phyloP scores from a whole-genome alignment of 2,113 vertebrate genomes.

The Ophthalmotilapia sp. region DNA sequence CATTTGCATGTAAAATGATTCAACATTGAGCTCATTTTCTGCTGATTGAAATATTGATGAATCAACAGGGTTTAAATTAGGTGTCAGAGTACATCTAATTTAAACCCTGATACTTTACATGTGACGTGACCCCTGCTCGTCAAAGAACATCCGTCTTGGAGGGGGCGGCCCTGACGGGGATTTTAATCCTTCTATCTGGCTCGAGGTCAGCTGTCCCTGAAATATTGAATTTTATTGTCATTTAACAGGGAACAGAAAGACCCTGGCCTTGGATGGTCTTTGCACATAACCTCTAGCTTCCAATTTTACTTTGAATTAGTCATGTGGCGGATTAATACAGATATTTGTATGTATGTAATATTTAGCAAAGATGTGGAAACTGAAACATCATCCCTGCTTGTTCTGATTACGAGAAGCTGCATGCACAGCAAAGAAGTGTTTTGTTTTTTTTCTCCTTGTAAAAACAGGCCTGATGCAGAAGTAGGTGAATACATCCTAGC shows the following conservation, averaged over 20 bases:
- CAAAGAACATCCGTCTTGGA: neutral
- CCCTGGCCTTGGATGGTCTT: neutral
- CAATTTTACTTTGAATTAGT: neutral
- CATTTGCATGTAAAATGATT: neutral
- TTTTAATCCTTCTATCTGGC: slow-evolving; percentile 6
- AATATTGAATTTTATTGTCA: slow-evolving; percentile 52
- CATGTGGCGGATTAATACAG: neutral
- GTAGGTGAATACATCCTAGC: slow-evolving; percentile 37
- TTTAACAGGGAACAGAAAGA: neutral
- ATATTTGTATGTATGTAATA: neutral
- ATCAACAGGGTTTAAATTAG: neutral
- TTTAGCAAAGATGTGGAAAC: neutral
- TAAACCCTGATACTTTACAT: neutral
- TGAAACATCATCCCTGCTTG: neutral
- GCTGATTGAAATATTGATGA: neutral
- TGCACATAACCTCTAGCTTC: neutral
- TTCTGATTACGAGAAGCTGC: neutral
- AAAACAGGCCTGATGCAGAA: slow-evolving; percentile 11
- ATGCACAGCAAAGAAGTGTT: neutral
- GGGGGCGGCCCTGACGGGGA: slow-evolving; percentile 15
- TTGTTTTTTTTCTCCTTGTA: neutral
- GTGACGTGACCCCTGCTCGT: neutral
- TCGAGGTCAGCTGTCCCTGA: slow-evolving; percentile 37
- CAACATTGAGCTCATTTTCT: neutral
- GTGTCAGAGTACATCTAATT: neutral